Conservation (phyloP, 2,888 invertebrate genomes). For the Physocephala rufipes region DNA sequence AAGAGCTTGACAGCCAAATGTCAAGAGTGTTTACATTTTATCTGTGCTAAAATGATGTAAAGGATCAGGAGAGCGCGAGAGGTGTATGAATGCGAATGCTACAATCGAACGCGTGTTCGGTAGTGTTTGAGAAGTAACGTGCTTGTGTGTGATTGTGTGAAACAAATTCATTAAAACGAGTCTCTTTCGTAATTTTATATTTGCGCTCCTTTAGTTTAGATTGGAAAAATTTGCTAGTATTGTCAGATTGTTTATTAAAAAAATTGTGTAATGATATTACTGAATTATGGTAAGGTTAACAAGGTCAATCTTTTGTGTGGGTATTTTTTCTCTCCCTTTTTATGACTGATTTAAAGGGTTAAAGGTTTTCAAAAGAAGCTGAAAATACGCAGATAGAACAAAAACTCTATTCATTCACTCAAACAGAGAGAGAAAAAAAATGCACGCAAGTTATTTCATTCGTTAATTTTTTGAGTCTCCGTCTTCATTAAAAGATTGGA, state of each 20-base stretch:
- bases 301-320: constrained; percentile 12
- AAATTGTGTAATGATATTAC: constrained; percentile 13
- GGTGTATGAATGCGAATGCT: constrained; percentile 40
- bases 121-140: too few species aligned
- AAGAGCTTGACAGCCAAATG: constrained; percentile 29
- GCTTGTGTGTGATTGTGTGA: background rate
- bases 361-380: too few species aligned
- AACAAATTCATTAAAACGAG: too few species aligned
- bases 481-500: background rate
- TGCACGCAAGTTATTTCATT: background rate
- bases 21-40: constrained; percentile 19
- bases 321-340: background rate
- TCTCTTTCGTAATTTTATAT: constrained; percentile 22
- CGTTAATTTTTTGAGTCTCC: background rate
- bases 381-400: background rate
- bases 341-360: background rate
- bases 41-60: background rate
- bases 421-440: too few species aligned
- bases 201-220: background rate
- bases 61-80: too few species aligned
- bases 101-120: background rate
- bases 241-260: constrained; percentile 7
- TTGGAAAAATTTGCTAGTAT: too few species aligned
- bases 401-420: background rate
- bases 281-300: constrained; percentile 32